A percentile compares a stretch with the other conserved stretches of the same genome.
phyloP scores from a whole-genome alignment of 2,888 invertebrate species.

The Conomelus anceps region DNA sequence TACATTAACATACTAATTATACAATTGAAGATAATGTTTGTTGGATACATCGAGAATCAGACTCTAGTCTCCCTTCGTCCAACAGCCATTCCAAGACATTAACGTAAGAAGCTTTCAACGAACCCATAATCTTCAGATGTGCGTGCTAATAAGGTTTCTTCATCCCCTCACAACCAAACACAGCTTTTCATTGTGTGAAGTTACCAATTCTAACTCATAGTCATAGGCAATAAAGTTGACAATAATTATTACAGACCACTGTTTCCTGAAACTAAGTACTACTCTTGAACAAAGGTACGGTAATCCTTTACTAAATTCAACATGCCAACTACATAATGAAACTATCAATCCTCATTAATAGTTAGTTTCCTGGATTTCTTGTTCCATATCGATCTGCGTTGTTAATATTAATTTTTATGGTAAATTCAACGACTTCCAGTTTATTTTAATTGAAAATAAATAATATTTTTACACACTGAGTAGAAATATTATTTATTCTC shows the following conservation, averaged over 20 bases:
- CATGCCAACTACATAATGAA: too few relatives aligned
- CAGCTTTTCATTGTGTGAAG: neutral
- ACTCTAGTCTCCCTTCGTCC: neutral
- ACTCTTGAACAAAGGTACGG: too few relatives aligned
- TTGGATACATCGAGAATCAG: neutral
- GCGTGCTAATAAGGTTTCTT: neutral
- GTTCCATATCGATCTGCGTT: too few relatives aligned
- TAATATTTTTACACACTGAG: too few relatives aligned
- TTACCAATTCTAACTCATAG: neutral
- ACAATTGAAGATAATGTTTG: neutral
- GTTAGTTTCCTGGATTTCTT: too few relatives aligned
- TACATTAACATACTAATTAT: neutral
- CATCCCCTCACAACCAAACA: neutral
- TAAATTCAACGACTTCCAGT: too few relatives aligned
- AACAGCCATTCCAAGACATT: neutral
- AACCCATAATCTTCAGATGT: conserved; percentile 1
- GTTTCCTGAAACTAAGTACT: neutral
- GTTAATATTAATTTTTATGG: too few relatives aligned
- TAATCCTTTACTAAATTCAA: too few relatives aligned
- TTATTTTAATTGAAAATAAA: too few relatives aligned
- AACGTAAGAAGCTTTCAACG: neutral
- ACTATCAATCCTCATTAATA: too few relatives aligned
- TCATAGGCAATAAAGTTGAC: conserved; percentile 2
- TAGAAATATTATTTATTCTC: too few relatives aligned
- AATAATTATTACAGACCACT: neutral